phyloP scores from a whole-genome alignment of 2,888 invertebrate species.

The Neuroscelio doddi region DNA sequence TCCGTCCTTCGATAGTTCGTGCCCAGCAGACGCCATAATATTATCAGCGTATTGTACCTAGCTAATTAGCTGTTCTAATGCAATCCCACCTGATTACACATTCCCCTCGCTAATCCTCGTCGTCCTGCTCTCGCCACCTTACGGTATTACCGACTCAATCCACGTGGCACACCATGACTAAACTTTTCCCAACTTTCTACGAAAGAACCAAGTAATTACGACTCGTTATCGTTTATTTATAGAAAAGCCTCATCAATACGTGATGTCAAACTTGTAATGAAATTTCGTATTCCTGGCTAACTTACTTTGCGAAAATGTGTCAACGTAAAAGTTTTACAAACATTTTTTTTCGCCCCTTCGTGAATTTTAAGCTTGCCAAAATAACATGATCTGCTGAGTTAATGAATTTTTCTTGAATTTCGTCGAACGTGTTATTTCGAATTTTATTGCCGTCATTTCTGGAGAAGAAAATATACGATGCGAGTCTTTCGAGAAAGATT shows the following conservation, averaged over 20 bases:
- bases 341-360: constrained; percentile 4
- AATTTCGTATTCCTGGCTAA: constrained; percentile 1
- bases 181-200: constrained; percentile 43
- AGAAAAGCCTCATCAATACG: constrained; percentile 17
- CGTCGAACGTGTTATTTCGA: constrained; percentile 16
- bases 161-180: constrained; percentile 43
- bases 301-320: background rate
- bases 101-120: constrained; percentile 63
- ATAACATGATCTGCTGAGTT: too few species aligned
- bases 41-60: constrained; percentile 71
- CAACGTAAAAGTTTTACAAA: background rate
- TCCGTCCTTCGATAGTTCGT: constrained; percentile 52
- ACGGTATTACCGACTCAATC: constrained; percentile 45
- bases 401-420: too few species aligned
- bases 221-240: constrained; percentile 49
- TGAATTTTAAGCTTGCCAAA: constrained; percentile 1
- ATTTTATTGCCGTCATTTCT: constrained; percentile 33
- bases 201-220: constrained; percentile 43
- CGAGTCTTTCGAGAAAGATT: constrained; percentile 44
- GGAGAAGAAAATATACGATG: constrained; percentile 39
- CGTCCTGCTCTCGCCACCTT: constrained; percentile 44
- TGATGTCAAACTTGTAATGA: constrained; percentile 10
- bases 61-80: constrained; percentile 71
- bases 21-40: constrained; percentile 63
- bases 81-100: constrained; percentile 70